Evolutionary conservation across 1,140 invertebrate species (phyloP).

Genomic region (Callitettix versicolor): DNA sequence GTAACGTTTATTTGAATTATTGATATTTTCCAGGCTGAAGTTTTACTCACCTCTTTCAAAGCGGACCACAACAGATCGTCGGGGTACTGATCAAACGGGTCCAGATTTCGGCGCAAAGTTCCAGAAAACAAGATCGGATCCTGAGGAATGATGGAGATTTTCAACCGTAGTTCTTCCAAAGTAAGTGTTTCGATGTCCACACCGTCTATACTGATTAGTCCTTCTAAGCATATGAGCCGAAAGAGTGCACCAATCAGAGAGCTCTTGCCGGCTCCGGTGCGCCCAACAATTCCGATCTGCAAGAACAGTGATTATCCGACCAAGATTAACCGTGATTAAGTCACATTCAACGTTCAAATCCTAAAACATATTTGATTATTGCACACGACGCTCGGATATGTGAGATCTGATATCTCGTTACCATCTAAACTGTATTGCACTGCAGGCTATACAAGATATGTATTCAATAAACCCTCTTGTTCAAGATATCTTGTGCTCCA

Average conservation of each 20-base stretch:
- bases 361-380: too few relatives aligned
- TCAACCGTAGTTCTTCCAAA: slow-evolving; percentile 55
- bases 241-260: slow-evolving; percentile 77
- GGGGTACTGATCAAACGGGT: slow-evolving; percentile 47
- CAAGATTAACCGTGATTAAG: too few relatives aligned
- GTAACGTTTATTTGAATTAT: too few relatives aligned
- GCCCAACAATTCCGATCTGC: slow-evolving; percentile 38
- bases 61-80: slow-evolving; percentile 45
- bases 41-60: slow-evolving; percentile 38
- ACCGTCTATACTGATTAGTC: slow-evolving; percentile 53
- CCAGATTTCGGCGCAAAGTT: slow-evolving; percentile 66
- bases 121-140: slow-evolving; percentile 61
- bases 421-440: too few relatives aligned
- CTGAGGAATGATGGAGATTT: slow-evolving; percentile 78
- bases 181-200: slow-evolving; percentile 50
- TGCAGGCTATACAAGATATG: too few relatives aligned
- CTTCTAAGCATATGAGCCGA: slow-evolving; percentile 49
- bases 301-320: too few relatives aligned
- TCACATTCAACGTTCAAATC: too few relatives aligned
- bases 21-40: too few relatives aligned
- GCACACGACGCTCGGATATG: too few relatives aligned
- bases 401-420: too few relatives aligned
- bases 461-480: too few relatives aligned
- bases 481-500: too few relatives aligned
- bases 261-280: slow-evolving; percentile 85